Conservation (phyloP, 2,797 vertebrate genomes). For the Diceros bicornis region DNA sequence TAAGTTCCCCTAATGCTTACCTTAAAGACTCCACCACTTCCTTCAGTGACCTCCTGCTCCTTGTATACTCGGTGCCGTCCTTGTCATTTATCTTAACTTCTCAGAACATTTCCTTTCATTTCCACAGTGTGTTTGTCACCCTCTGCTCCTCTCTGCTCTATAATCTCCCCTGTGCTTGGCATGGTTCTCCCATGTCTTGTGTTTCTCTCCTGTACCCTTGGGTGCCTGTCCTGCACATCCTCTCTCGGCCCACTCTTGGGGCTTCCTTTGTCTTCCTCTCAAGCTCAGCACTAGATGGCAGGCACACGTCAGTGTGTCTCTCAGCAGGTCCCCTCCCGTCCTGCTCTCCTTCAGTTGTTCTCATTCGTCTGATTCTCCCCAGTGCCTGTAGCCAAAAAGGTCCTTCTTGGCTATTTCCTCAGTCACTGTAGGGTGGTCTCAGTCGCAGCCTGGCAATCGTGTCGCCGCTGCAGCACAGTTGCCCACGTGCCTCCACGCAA, state of each 20-base stretch:
- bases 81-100: neutral
- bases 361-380: neutral
- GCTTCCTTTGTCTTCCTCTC: neutral
- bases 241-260: accelerated
- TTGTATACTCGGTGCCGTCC: neutral
- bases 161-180: neutral
- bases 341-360: neutral
- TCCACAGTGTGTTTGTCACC: neutral
- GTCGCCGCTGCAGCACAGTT: accelerated
- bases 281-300: slow-evolving; percentile 34
- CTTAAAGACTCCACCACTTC: slow-evolving; percentile 79
- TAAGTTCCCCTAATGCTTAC: slow-evolving; percentile 75
- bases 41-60: slow-evolving; percentile 81
- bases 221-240: neutral
- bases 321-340: neutral
- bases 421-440: neutral
- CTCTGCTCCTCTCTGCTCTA: neutral
- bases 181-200: accelerated
- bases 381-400: neutral
- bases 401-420: neutral
- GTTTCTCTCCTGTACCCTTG: slow-evolving; percentile 12
- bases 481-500: neutral
- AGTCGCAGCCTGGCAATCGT: accelerated
- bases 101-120: neutral
- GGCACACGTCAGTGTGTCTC: neutral